These are phyloP conservation scores for Chelonoidis abingdonii DNA, from an alignment of 2,113 vertebrate genomes.

Conservation along the genomic window DNA sequence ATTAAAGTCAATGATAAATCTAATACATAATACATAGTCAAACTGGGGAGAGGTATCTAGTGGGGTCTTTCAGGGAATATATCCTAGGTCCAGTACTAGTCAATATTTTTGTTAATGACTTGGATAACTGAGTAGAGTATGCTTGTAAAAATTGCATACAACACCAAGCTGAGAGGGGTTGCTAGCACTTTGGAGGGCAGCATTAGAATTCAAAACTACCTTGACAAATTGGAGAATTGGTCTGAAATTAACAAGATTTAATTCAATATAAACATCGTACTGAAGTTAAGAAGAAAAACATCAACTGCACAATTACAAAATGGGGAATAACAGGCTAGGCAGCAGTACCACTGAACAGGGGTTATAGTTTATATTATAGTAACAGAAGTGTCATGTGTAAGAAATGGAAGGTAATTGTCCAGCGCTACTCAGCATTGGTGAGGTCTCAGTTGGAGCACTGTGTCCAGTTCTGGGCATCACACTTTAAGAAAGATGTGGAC, in stretches of 20 bases:
- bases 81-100: neutral
- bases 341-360: neutral
- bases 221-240: neutral
- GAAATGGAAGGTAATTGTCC: neutral
- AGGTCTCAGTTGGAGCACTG: neutral
- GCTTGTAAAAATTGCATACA: neutral
- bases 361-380: neutral
- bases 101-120: neutral
- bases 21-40: neutral
- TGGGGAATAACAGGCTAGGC: neutral
- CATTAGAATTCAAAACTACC: neutral
- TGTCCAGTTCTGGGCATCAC: no score
- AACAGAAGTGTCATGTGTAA: neutral
- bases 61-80: no score
- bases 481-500: neutral
- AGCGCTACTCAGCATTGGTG: neutral
- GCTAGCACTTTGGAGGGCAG: neutral
- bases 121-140: neutral
- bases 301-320: neutral
- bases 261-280: neutral
- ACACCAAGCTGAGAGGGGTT: neutral
- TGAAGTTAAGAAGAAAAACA: neutral
- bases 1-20: neutral
- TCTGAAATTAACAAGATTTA: neutral
- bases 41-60: no score